Percentiles rank a stretch among this genome's conserved stretches.
Evolutionary conservation across 1,140 invertebrate genomes (phyloP).

Genomic region (Heliconius congener): DNA sequence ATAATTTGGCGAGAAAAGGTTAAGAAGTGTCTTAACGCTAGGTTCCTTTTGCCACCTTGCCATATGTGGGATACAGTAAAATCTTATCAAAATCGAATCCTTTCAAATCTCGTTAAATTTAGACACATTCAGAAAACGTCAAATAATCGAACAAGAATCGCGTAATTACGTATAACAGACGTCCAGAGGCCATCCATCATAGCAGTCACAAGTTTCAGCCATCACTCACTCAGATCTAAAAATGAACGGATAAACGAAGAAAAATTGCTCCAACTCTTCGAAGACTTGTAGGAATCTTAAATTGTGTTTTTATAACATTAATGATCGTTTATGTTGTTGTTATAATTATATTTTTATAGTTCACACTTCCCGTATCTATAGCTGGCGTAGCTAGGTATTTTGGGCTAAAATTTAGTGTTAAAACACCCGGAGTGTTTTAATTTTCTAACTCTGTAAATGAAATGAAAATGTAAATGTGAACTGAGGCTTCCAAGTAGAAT

Average conservation of each 20-base stretch:
- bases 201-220: conserved; percentile 30
- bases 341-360: not conserved
- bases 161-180: conserved; percentile 30
- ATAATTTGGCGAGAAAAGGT: no score
- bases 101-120: conserved; percentile 8
- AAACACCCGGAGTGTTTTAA: no score
- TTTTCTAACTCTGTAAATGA: no score
- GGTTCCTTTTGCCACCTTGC: no score
- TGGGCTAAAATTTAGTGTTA: no score
- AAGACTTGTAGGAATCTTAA: not conserved
- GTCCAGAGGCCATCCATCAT: conserved; percentile 36
- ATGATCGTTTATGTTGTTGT: not conserved
- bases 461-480: no score
- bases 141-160: conserved; percentile 12
- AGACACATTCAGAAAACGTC: not conserved
- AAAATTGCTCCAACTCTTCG: not conserved
- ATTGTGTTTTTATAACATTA: not conserved
- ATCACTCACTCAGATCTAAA: conserved; percentile 21
- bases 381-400: no score
- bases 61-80: not conserved
- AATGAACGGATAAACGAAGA: conserved; percentile 16
- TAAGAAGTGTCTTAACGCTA: no score
- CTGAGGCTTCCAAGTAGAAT: no score
- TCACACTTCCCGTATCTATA: no score
- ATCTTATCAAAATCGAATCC: not conserved